These are phyloP conservation scores for Pangasianodon hypophthalmus DNA, from an alignment of 2,113 vertebrate species.

Conservation along the genomic window DNA sequence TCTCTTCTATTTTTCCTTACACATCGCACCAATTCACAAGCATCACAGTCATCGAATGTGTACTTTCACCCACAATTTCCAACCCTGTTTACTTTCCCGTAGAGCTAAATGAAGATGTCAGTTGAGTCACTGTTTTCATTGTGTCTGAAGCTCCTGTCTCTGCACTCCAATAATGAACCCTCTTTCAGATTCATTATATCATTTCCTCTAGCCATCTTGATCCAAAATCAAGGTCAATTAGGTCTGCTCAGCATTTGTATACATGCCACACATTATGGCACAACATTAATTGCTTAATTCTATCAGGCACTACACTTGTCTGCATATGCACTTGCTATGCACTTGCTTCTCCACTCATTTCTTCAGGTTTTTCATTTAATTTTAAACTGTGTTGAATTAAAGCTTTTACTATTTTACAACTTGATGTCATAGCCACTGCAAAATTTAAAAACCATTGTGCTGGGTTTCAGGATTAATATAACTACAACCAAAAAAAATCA, in stretches of 20 bases:
- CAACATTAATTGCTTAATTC: not conserved
- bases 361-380: not conserved
- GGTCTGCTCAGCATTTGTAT: not conserved
- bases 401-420: not conserved
- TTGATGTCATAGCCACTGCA: not conserved
- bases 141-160: not conserved
- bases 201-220: not conserved
- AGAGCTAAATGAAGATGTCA: not conserved
- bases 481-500: not conserved
- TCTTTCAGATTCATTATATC: not conserved
- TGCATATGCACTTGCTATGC: not conserved
- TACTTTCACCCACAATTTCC: not conserved
- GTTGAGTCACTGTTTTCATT: not conserved
- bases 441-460: not conserved
- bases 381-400: not conserved
- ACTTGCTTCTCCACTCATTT: not conserved
- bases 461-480: not conserved
- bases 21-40: not conserved
- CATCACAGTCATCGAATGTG: not conserved
- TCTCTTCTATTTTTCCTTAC: not conserved
- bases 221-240: not conserved
- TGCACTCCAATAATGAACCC: not conserved
- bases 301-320: not conserved
- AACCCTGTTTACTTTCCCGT: not conserved
- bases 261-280: not conserved